phyloP scores from a whole-genome alignment of 1,140 invertebrate genomes.

The Trinorchestia longiramus region DNA sequence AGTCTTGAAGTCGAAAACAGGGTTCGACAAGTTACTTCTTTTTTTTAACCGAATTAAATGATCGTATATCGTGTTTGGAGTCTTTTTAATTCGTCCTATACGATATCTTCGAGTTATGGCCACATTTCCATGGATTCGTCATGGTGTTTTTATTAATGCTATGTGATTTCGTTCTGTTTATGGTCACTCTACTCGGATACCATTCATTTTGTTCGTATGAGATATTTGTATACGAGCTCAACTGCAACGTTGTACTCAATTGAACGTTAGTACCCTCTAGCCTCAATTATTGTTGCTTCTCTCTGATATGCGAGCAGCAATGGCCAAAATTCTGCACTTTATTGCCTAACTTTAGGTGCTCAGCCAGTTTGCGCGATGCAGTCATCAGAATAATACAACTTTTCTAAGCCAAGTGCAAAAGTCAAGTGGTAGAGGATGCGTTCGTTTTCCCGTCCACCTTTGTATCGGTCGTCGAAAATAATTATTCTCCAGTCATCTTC shows the following conservation, averaged over 20 bases:
- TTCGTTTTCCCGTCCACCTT: background rate
- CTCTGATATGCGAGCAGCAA: background rate
- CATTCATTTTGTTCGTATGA: background rate
- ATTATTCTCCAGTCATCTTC: constrained; percentile 35
- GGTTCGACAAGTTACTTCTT: constrained; percentile 25
- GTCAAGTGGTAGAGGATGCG: constrained; percentile 29
- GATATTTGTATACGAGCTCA: background rate
- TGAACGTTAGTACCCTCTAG: background rate
- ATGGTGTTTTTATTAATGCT: background rate
- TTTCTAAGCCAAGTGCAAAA: background rate
- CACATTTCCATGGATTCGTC: background rate
- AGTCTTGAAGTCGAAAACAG: constrained; percentile 47
- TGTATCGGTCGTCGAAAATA: constrained; percentile 5
- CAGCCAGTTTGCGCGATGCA: background rate
- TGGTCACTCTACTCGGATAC: background rate
- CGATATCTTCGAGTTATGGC: background rate
- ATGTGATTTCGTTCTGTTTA: background rate
- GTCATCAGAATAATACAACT: background rate
- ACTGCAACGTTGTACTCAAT: background rate
- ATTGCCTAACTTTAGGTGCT: background rate
- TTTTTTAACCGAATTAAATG: constrained; percentile 22
- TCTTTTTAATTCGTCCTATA: background rate
- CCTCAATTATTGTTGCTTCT: background rate
- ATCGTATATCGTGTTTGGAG: constrained; percentile 5
- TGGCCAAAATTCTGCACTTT: background rate